phyloP scores from a whole-genome alignment of 1,140 invertebrate species.

The Diabrotica undecimpunctata region DNA sequence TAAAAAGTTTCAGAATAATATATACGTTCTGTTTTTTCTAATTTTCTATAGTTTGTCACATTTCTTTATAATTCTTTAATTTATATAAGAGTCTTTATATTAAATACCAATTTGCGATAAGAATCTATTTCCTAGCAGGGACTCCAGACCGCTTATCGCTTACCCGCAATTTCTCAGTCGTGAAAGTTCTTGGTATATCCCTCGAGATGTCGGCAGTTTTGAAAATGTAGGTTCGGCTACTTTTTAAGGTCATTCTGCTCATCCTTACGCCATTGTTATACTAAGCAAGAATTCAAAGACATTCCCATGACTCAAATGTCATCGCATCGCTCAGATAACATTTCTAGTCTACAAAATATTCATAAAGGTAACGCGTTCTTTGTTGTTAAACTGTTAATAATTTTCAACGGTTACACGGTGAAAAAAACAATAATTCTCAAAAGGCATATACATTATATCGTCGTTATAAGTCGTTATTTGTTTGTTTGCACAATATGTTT shows the following conservation, averaged over 20 bases:
- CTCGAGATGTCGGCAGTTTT: background rate
- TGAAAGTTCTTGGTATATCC: background rate
- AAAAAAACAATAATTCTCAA: too few species aligned
- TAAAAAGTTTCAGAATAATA: too few species aligned
- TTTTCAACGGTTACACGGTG: too few species aligned
- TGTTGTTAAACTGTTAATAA: background rate
- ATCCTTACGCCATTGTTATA: constrained; percentile 2
- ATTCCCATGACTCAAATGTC: background rate
- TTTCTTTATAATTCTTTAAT: too few species aligned
- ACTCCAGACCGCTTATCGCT: background rate
- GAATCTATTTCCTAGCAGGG: background rate
- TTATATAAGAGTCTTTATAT: too few species aligned
- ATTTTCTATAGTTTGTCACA: too few species aligned
- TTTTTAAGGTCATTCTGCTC: constrained; percentile 2
- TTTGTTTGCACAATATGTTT: too few species aligned
- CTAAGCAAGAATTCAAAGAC: constrained; percentile 2
- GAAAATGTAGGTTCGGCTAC: constrained; percentile 1
- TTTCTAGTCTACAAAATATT: background rate
- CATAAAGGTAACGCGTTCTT: background rate
- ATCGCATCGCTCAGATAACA: background rate
- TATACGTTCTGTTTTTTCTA: too few species aligned
- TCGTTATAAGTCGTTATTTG: too few species aligned
- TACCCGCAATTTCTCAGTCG: background rate
- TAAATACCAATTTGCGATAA: background rate
- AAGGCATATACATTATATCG: too few species aligned